Conservation (phyloP, 2,797 vertebrate genomes). For the Pangasius sanitwongsei region DNA sequence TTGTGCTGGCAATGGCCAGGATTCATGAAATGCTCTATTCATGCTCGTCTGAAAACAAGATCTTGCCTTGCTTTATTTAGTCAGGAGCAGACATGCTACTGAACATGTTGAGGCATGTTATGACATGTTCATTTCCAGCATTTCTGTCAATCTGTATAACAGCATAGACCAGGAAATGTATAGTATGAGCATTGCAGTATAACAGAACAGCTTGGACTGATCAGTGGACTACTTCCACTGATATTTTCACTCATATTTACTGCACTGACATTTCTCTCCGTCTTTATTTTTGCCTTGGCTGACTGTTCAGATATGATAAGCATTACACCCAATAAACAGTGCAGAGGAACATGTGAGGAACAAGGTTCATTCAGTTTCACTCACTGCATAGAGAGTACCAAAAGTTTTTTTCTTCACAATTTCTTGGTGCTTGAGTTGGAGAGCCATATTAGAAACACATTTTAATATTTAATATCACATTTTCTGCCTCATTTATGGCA, state of each 20-base stretch:
- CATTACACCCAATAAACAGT: background rate
- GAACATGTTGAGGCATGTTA: constrained; percentile 48
- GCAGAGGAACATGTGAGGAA: background rate
- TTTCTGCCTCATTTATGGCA: background rate
- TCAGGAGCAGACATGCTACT: constrained; percentile 26
- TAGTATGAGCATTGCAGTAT: background rate
- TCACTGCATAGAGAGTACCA: background rate
- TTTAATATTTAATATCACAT: background rate
- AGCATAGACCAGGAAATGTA: background rate
- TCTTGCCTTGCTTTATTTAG: constrained; percentile 10
- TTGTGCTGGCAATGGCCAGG: background rate
- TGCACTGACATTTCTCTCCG: background rate
- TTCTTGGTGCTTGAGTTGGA: background rate
- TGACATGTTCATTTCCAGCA: constrained; percentile 13
- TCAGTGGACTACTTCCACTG: background rate
- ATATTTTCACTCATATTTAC: background rate
- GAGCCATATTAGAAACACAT: background rate
- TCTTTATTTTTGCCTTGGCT: background rate
- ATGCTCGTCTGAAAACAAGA: constrained; percentile 16
- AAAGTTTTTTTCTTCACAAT: background rate
- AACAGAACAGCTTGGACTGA: background rate
- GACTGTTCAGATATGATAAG: background rate
- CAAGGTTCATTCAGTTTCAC: background rate
- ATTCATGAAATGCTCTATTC: constrained; percentile 31
- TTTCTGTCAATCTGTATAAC: constrained; percentile 18